Evolutionary conservation across 2,113 vertebrate genomes (phyloP).

Genomic region (Vidua macroura): DNA sequence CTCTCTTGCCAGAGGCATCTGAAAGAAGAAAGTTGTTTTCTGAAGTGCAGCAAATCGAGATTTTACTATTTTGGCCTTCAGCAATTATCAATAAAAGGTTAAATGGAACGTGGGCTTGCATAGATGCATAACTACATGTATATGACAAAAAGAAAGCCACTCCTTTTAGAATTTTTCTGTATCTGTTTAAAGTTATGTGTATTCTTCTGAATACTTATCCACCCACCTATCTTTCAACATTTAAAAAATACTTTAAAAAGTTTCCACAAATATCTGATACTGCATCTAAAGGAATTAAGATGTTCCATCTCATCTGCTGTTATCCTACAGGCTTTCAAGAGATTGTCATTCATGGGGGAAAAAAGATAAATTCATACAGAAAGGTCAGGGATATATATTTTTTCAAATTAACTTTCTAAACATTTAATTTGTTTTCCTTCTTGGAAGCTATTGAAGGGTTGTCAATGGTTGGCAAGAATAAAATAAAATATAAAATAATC

Average conservation of each 20-base stretch:
- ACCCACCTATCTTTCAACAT: neutral
- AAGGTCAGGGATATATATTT: neutral
- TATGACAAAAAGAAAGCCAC: neutral
- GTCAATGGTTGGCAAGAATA: neutral
- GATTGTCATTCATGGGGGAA: neutral
- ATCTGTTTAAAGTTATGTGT: neutral
- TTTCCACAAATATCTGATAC: neutral
- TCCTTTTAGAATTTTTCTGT: neutral
- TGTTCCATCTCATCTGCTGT: neutral
- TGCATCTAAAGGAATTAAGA: neutral
- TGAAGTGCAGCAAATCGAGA: neutral
- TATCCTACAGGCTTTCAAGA: neutral
- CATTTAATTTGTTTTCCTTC: neutral
- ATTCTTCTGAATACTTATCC: neutral
- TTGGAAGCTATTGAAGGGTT: neutral
- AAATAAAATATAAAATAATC: too few species aligned
- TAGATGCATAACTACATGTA: neutral
- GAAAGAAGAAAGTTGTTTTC: neutral
- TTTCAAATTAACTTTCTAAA: neutral
- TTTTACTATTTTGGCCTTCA: neutral
- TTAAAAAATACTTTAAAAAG: neutral
- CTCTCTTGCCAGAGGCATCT: neutral
- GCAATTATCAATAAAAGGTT: neutral
- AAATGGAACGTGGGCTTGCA: neutral
- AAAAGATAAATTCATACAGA: neutral